Evolutionary conservation across 2,888 invertebrate genomes (phyloP).

Genomic region (Xestia xanthographa): DNA sequence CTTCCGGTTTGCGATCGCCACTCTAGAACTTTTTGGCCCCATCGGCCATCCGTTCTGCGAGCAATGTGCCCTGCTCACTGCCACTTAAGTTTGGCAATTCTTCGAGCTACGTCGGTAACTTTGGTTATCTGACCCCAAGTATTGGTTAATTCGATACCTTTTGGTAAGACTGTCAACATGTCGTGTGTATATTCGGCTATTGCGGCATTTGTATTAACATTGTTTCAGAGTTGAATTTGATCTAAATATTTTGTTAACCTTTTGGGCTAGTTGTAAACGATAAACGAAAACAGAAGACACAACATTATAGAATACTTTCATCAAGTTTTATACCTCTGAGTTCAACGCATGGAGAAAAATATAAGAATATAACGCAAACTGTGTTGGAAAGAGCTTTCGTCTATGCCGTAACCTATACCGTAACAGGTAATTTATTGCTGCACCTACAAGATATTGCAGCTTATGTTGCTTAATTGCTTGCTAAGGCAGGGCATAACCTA

Average conservation of each 20-base stretch:
- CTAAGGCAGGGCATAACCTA: not conserved
- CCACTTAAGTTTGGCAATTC: too few species aligned
- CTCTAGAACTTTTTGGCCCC: too few species aligned
- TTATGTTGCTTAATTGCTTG: conserved; percentile 10
- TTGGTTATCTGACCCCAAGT: too few species aligned
- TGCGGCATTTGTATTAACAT: not conserved
- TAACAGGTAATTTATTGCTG: conserved; percentile 10
- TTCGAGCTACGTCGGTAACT: too few species aligned
- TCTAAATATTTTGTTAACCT: not conserved
- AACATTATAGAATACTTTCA: not conserved
- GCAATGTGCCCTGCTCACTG: too few species aligned
- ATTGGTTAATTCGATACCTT: too few species aligned
- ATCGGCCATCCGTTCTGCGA: too few species aligned
- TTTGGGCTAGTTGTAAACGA: not conserved
- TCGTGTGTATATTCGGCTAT: not conserved
- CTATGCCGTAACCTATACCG: not conserved
- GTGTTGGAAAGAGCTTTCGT: not conserved
- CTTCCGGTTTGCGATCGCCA: too few species aligned
- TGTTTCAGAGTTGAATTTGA: not conserved
- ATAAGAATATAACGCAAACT: not conserved
- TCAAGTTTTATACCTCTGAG: too few species aligned
- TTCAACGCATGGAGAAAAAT: not conserved
- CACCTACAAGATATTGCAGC: conserved; percentile 6
- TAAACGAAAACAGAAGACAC: not conserved
- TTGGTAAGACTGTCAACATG: not conserved